These are phyloP conservation scores for Tenthredo amoena DNA, from an alignment of 2,888 invertebrate genomes.

Conservation along the genomic window DNA sequence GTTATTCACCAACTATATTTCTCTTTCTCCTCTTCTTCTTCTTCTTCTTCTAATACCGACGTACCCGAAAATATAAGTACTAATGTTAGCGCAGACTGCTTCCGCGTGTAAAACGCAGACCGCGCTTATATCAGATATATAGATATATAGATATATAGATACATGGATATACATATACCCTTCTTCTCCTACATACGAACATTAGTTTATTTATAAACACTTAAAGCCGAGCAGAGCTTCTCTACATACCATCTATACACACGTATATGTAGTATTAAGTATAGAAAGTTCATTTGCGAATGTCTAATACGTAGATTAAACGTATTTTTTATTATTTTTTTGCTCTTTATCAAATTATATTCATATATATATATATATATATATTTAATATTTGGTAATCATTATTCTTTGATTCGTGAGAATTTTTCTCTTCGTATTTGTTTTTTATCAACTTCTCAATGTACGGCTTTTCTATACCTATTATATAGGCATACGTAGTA, in stretches of 20 bases:
- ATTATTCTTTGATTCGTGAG: too few species aligned
- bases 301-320: neutral
- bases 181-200: neutral
- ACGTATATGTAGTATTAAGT: neutral
- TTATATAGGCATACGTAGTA: neutral
- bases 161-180: neutral
- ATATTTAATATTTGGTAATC: too few species aligned
- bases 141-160: too few species aligned
- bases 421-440: neutral
- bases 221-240: neutral
- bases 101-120: neutral
- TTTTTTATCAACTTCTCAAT: neutral
- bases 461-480: neutral
- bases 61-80: neutral
- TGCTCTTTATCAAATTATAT: neutral
- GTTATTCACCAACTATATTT: too few species aligned
- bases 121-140: neutral
- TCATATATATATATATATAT: neutral
- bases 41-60: neutral
- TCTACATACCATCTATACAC: neutral
- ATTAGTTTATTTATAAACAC: slow-evolving; percentile 6
- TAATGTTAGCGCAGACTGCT: neutral
- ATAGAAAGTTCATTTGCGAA: neutral
- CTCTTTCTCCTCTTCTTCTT: neutral
- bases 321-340: neutral